These are phyloP conservation scores for Eulemur coronatus DNA, from an alignment of 2,797 vertebrate genomes.

Conservation along the genomic window DNA sequence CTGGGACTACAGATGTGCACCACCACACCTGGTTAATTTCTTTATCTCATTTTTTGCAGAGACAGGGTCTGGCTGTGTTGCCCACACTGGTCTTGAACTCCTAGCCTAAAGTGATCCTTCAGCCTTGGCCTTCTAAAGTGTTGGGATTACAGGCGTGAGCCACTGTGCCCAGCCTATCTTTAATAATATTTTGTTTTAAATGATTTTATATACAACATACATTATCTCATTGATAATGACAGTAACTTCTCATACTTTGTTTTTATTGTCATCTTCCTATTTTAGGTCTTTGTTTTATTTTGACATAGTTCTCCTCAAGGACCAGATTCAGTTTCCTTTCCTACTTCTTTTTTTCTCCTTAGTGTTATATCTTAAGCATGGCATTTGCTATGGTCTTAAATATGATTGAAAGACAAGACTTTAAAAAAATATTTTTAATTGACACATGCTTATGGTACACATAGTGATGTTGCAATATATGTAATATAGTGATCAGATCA, in stretches of 20 bases:
- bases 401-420: neutral
- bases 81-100: neutral
- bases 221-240: neutral
- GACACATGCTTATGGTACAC: neutral
- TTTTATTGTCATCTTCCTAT: neutral
- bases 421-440: neutral
- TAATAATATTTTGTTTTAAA: neutral
- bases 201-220: neutral
- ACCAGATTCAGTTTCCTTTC: neutral
- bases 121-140: neutral
- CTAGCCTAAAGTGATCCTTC: neutral
- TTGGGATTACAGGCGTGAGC: neutral
- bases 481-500: neutral
- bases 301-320: neutral
- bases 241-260: neutral
- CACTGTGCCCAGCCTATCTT: neutral
- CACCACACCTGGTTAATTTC: neutral
- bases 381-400: neutral
- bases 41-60: neutral
- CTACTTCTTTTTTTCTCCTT: neutral
- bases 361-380: neutral
- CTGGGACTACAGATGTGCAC: neutral
- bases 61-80: neutral
- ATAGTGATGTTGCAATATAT: neutral
- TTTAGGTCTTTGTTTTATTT: neutral